Percentiles rank a stretch among this genome's conserved stretches.
phyloP scores from a whole-genome alignment of 2,797 vertebrate species.

The Allobates femoralis region DNA sequence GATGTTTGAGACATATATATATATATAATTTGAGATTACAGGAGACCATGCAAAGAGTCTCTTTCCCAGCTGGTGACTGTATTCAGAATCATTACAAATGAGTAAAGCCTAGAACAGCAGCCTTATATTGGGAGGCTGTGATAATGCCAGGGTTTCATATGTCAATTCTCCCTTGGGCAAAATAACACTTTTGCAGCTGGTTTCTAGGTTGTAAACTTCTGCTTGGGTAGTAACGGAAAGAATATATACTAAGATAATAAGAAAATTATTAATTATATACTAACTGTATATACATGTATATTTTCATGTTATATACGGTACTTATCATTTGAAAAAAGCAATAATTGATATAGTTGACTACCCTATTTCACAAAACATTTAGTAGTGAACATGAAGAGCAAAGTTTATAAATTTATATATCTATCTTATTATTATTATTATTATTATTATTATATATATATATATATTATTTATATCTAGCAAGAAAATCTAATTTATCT shows the following conservation, averaged over 20 bases:
- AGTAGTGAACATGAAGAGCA: not conserved
- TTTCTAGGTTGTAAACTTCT: conserved; percentile 40
- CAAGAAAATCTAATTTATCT: not conserved
- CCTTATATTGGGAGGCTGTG: conserved; percentile 48
- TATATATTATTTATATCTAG: not conserved
- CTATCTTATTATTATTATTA: no score
- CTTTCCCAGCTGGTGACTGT: conserved; percentile 49
- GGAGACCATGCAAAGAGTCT: conserved; percentile 43
- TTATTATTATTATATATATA: no score
- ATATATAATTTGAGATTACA: conserved; percentile 37
- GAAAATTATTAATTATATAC: not conserved
- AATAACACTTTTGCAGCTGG: conserved; percentile 56
- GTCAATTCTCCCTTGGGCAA: conserved; percentile 37
- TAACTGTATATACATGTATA: not conserved
- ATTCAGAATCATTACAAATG: conserved; percentile 28
- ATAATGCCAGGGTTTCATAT: conserved; percentile 57
- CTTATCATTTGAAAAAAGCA: not conserved
- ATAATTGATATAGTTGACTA: not conserved
- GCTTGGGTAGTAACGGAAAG: not conserved
- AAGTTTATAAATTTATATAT: no score
- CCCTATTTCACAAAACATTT: not conserved
- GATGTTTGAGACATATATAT: conserved; percentile 37
- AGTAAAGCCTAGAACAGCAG: conserved; percentile 30
- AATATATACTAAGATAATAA: not conserved
- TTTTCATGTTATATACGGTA: not conserved